Conservation (phyloP, 2,113 vertebrate species). For the Bostrychus sinensis region DNA sequence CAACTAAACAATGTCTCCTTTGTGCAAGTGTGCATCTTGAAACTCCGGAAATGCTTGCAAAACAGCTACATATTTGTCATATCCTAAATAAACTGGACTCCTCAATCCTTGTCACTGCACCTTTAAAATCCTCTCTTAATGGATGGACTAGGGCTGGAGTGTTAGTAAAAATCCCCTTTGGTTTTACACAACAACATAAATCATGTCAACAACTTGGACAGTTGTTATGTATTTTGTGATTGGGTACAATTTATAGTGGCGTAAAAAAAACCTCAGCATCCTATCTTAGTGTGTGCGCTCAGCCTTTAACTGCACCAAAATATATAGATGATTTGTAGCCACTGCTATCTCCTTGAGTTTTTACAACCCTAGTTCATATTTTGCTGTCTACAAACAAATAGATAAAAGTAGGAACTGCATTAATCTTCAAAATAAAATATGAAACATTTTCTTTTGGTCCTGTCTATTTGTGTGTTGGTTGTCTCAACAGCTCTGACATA, state of each 20-base stretch:
- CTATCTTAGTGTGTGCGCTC: slow-evolving; percentile 9
- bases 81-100: neutral
- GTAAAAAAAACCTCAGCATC: slow-evolving; percentile 31
- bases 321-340: slow-evolving; percentile 63
- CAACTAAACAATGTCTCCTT: no score
- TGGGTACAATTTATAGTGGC: slow-evolving; percentile 46
- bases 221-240: slow-evolving; percentile 54
- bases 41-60: neutral
- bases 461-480: neutral
- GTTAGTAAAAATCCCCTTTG: slow-evolving; percentile 22
- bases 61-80: neutral
- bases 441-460: slow-evolving; percentile 5
- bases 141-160: slow-evolving; percentile 23
- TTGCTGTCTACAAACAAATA: slow-evolving; percentile 58
- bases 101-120: slow-evolving; percentile 24
- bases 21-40: no score
- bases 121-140: slow-evolving; percentile 27
- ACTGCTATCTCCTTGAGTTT: slow-evolving; percentile 47
- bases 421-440: slow-evolving; percentile 34
- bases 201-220: slow-evolving; percentile 35
- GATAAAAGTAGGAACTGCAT: slow-evolving; percentile 49
- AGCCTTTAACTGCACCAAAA: slow-evolving; percentile 53
- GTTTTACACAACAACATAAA: slow-evolving; percentile 48
- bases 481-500: slow-evolving; percentile 26
- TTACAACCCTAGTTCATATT: slow-evolving; percentile 59